Base-by-base conservation (phyloP, 2,888 invertebrate genomes). In the Eubasilissa splendida region DNA sequence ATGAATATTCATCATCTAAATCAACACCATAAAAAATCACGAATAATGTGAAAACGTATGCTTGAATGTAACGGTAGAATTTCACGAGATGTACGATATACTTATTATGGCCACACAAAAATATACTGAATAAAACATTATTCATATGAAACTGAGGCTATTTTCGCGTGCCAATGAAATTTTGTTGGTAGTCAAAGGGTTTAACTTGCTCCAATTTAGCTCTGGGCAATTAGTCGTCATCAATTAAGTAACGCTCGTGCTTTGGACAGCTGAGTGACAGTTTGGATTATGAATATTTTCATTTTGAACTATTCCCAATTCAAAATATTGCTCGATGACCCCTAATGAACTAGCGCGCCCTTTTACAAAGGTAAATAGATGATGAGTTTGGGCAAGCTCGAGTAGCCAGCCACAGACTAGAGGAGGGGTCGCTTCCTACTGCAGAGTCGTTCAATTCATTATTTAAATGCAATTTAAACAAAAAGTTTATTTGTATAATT, bases 401-500 rank as follows among this genome's bases (percentile, higher is more conserved):
- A 60, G n/a, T 60, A 3, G 60, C 60, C 22, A 10, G 42, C 10
- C 65, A 58, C 14, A 31, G 31, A 52, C 60, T 63, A 4, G 53
- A 31, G 59, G 75, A 22, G 66, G 60, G 33, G 14, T 66, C 22
- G 82, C 82, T 83, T 82, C 83, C 42, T 82, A 82, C 60, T 80
- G 83, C 77, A 83, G 74, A 83, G 83, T 83, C 83, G 82, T 70
- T 33, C 8, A 14, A 22, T 75, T 7, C 4, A 60, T 75, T 59
- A 53, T 9, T 33, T n/a, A 70, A 22, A 60, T 52, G 31, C 52
- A 60, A 11, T 75, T 75, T 71, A 33, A 50, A 73, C 71, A 73
- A 31, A 58, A 31, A 12, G 8, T 73, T 58, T 73, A 31, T 50
- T 75, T 42, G 42, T 75, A 75, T 50, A 60, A 52, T 60, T 75